phyloP scores from a whole-genome alignment of 2,888 invertebrate species.

The Eilema griseolum region DNA sequence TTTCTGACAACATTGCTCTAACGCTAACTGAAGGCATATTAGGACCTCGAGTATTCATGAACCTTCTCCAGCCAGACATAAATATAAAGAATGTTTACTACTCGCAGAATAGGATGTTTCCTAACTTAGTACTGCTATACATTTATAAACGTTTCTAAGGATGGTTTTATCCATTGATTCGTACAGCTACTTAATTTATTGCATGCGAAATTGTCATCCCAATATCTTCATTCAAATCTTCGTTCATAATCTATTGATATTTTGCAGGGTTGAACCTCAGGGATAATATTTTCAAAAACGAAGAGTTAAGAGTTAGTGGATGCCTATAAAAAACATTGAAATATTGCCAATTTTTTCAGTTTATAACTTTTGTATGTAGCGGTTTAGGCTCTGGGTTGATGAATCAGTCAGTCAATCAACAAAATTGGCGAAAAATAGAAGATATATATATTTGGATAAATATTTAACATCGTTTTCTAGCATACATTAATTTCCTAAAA shows the following conservation, averaged over 20 bases:
- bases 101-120: slow-evolving; percentile 33
- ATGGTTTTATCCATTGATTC: not conserved
- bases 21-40: slow-evolving; percentile 45
- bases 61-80: slow-evolving; percentile 46
- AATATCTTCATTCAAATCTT: not conserved
- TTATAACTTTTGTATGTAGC: too few species aligned
- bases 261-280: too few species aligned
- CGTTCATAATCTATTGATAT: not conserved
- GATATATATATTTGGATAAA: too few species aligned
- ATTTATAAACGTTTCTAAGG: slow-evolving; percentile 39
- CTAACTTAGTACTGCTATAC: slow-evolving; percentile 6
- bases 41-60: slow-evolving; percentile 54
- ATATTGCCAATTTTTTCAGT: too few species aligned
- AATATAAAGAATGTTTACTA: slow-evolving; percentile 55
- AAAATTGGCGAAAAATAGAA: too few species aligned
- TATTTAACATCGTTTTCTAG: too few species aligned
- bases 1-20: slow-evolving; percentile 45
- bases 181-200: not conserved
- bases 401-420: too few species aligned
- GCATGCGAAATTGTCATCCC: not conserved
- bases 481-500: too few species aligned
- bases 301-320: too few species aligned
- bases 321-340: too few species aligned
- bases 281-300: too few species aligned
- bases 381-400: too few species aligned